Base-by-base conservation (phyloP, 2,113 vertebrate genomes). In the Passer domesticus region DNA sequence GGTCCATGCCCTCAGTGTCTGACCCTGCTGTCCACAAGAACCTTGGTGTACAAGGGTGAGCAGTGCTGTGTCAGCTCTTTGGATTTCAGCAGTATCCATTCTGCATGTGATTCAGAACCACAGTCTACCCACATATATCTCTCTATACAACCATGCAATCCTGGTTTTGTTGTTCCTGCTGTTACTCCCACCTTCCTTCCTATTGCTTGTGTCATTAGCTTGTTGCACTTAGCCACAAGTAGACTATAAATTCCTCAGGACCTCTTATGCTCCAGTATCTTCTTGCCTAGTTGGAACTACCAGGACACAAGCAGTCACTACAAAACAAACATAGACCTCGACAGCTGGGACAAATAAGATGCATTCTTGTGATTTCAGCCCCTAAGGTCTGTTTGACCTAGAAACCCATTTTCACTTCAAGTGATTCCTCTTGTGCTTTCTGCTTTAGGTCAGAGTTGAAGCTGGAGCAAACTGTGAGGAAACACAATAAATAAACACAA, bases 31-130 rank as follows among this genome's bases (percentile, higher is more conserved):
- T 39, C 79, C 56, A 44, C 50, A 59, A 35, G n/a, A 55, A 15
- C 72, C 62, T 67, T 30, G 35, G 31, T 49, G 52, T 55, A 55
- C 67, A 73, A 70, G 41, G 41, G 35, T 79, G 60, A 95, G 27
- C 91, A 83, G 43, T 1, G 20, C 68, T 90, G 55, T 60, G 90
- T 92, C 94, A 97, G 87, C 67, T 66, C 28, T 67, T 77, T 59
- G 89, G 79, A 81, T 85, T 95, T 90, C 91, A 94, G 73, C 68
- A 76, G 52, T 44, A 69, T 83, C 88, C 74, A 6, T 53, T 63
- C 79, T 83, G 41, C 58, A 63, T 92, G 91, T 95, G 94, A 93
- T 94, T 89, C 87, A 95, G 67, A 96, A 68, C 84, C 87, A 85
- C 85, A 83, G 66, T 23, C 83, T 92, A 60, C 80, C 87, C 94